phyloP scores from a whole-genome alignment of 2,888 invertebrate genomes.

The Cheilosia soror region DNA sequence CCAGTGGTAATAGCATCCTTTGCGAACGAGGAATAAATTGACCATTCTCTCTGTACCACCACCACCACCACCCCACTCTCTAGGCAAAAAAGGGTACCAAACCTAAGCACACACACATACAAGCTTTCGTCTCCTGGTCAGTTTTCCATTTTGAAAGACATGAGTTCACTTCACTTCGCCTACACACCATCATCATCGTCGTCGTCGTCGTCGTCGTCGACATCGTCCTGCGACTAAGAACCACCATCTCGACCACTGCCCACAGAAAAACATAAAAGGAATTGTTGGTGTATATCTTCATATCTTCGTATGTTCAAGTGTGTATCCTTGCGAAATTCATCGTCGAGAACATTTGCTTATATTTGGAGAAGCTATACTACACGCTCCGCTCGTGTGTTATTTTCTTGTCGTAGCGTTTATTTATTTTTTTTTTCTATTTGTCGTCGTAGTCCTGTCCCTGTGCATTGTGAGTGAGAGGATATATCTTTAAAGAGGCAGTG shows the following conservation, averaged over 20 bases:
- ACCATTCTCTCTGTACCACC: conserved; percentile 67
- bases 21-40: conserved; percentile 77
- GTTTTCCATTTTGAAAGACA: conserved; percentile 77
- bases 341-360: conserved; percentile 74
- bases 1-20: conserved; percentile 68
- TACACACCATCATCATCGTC: conserved; percentile 47
- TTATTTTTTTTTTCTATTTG: conserved; percentile 37
- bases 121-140: conserved; percentile 75
- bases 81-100: conserved; percentile 52
- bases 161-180: conserved; percentile 77
- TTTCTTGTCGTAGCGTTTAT: conserved; percentile 67
- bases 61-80: background rate
- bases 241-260: conserved; percentile 60
- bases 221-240: conserved; percentile 34
- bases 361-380: conserved; percentile 72
- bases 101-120: conserved; percentile 27
- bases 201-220: background rate
- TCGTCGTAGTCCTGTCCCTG: conserved; percentile 66
- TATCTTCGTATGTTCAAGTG: conserved; percentile 71
- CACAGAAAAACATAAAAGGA: conserved; percentile 71
- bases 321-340: conserved; percentile 75
- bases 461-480: conserved; percentile 72
- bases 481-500: conserved; percentile 75
- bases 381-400: conserved; percentile 73
- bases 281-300: conserved; percentile 71